Percentiles rank a stretch among this genome's conserved stretches.
Conservation (phyloP, 1,140 invertebrate species). For the Carposina sasakii region DNA sequence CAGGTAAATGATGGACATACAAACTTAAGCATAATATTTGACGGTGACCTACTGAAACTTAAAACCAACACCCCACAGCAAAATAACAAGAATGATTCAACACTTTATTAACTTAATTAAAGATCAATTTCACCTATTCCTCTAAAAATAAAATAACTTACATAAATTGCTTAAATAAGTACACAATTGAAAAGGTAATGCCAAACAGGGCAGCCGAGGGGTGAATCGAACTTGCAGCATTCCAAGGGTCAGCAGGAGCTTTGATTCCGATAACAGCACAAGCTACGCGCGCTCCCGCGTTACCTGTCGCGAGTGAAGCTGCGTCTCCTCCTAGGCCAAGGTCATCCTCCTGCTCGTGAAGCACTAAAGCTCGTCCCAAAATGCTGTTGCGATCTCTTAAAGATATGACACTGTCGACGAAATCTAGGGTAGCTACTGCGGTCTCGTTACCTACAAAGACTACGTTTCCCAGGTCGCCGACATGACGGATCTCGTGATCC, state of each 20-base stretch:
- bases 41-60: too few species aligned
- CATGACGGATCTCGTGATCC: conserved; percentile 76
- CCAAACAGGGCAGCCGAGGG: conserved; percentile 36
- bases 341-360: conserved; percentile 84
- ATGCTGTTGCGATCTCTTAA: conserved; percentile 78
- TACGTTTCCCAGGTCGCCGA: conserved; percentile 93
- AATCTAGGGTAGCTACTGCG: conserved; percentile 75
- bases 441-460: conserved; percentile 66
- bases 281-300: conserved; percentile 83
- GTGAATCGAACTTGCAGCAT: conserved; percentile 29
- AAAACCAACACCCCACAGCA: too few species aligned
- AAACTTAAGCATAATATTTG: too few species aligned
- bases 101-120: too few species aligned
- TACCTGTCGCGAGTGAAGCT: conserved; percentile 84
- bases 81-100: too few species aligned
- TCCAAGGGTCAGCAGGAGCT: conserved; percentile 43
- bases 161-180: conserved; percentile 7
- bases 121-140: too few species aligned
- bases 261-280: conserved; percentile 85
- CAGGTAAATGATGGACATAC: too few species aligned
- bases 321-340: conserved; percentile 78
- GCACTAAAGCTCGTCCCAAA: conserved; percentile 84
- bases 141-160: conserved; percentile 1
- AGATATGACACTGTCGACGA: conserved; percentile 78
- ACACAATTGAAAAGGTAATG: conserved; percentile 11